Evolutionary conservation across 2,888 invertebrate genomes (phyloP).

Genomic region (Agrotis puta): DNA sequence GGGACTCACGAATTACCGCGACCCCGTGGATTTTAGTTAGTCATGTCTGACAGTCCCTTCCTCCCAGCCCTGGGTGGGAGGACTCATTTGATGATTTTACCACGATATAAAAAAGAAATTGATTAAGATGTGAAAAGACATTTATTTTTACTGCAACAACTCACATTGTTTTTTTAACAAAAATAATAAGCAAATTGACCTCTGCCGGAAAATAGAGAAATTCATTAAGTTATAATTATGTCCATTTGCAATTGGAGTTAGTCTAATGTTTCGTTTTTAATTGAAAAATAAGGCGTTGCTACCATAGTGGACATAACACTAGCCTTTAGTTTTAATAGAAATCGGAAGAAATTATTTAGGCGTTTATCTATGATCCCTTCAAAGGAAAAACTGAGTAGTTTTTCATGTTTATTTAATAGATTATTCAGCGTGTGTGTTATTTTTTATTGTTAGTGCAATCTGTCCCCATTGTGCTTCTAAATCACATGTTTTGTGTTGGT

Average conservation of each 20-base stretch:
- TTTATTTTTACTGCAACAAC: too few species aligned
- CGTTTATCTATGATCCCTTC: background rate
- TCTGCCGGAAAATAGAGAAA: background rate
- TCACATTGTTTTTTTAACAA: too few species aligned
- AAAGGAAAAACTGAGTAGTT: background rate
- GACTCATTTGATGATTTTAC: too few species aligned
- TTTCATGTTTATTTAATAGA: constrained; percentile 7
- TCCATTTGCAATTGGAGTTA: background rate
- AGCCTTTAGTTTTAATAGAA: background rate
- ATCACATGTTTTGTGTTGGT: constrained; percentile 27
- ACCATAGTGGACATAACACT: too few species aligned
- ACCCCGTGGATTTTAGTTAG: too few species aligned
- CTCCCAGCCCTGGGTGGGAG: too few species aligned
- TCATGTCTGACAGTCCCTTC: too few species aligned
- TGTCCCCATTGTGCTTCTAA: constrained; percentile 33
- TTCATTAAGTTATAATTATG: background rate
- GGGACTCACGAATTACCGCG: too few species aligned
- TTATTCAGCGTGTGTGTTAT: constrained; percentile 7
- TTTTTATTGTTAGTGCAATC: constrained; percentile 43
- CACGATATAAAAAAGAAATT: too few species aligned
- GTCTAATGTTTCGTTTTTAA: background rate
- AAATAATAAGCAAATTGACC: too few species aligned
- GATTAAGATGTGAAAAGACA: too few species aligned
- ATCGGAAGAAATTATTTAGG: background rate
- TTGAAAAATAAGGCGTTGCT: background rate